Conservation (phyloP, 2,797 vertebrate species). For the Helostoma temminkii region DNA sequence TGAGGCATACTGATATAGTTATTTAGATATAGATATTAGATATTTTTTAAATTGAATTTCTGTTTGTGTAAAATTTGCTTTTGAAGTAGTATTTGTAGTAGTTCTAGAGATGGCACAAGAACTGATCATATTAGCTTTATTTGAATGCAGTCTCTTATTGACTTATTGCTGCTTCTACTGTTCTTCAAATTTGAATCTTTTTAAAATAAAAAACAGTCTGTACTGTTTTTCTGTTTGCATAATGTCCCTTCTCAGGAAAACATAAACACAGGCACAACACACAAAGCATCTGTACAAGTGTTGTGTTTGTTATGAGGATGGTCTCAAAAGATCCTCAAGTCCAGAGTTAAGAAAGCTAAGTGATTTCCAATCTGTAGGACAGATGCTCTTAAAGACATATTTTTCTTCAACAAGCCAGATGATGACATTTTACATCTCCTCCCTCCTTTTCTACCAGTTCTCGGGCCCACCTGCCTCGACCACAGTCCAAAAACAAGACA, state of each 20-base stretch:
- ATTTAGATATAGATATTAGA: no score
- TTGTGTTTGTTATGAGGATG: background rate
- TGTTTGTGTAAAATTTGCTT: slow-evolving; percentile 4
- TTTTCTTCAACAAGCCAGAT: slow-evolving; percentile 13
- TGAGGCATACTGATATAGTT: background rate
- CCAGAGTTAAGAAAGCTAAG: background rate
- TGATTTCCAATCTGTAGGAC: background rate
- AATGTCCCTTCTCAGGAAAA: no score
- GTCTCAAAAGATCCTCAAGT: slow-evolving; percentile 3
- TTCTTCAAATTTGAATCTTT: no score
- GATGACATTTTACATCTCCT: slow-evolving; percentile 35
- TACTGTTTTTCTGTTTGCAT: no score
- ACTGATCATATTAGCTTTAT: no score
- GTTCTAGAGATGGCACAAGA: no score
- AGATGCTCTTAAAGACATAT: slow-evolving; percentile 20
- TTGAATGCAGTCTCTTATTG: no score
- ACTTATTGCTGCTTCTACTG: no score
- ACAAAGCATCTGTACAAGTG: no score
- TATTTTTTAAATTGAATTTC: background rate
- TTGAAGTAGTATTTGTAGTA: no score
- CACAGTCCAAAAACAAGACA: slow-evolving; percentile 59
- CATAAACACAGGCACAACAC: no score
- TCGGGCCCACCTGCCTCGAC: slow-evolving; percentile 65
- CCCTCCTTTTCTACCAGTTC: slow-evolving; percentile 21
- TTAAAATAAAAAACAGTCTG: no score